Conservation (phyloP, 2,113 vertebrate genomes). For the Micronycteris hirsuta region DNA sequence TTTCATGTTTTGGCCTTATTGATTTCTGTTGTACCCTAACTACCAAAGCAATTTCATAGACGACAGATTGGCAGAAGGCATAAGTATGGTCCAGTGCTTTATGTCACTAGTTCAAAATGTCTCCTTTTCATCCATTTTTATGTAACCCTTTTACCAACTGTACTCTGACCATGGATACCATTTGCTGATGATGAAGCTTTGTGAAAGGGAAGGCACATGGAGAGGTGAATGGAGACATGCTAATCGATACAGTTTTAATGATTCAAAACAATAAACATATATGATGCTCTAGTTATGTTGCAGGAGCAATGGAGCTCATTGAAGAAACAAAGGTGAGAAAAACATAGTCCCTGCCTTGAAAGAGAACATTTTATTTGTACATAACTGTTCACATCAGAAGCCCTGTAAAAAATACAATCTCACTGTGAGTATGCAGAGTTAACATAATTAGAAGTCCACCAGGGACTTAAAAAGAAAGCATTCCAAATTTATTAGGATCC, state of each 20-base stretch:
- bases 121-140: neutral
- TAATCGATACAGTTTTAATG: neutral
- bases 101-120: neutral
- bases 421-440: neutral
- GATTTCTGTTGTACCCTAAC: neutral
- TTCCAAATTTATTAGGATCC: neutral
- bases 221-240: neutral
- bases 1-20: neutral
- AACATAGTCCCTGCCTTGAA: neutral
- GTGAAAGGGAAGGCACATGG: neutral
- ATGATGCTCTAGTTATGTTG: neutral
- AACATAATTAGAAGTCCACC: neutral
- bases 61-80: neutral
- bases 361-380: neutral
- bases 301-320: neutral
- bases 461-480: neutral
- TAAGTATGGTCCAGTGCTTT: neutral
- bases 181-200: neutral
- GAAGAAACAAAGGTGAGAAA: neutral
- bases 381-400: neutral
- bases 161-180: neutral
- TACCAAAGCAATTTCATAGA: neutral
- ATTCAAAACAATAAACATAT: neutral
- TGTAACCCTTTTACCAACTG: neutral
- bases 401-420: neutral